These are phyloP conservation scores for Melanogrammus aeglefinus DNA, from an alignment of 2,797 vertebrate species.

Conservation along the genomic window DNA sequence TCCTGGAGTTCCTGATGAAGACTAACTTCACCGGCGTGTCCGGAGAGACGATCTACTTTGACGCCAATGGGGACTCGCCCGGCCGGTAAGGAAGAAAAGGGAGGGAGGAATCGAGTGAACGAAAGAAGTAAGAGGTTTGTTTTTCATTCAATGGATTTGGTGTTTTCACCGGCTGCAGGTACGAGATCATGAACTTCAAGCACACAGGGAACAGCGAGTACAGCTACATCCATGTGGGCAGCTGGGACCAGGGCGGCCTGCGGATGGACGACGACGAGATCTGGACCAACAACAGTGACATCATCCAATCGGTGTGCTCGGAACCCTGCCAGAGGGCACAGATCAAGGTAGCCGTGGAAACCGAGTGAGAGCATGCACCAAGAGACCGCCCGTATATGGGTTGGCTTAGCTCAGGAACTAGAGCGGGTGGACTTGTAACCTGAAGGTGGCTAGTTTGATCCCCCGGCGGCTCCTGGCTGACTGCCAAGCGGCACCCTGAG, in stretches of 20 bases:
- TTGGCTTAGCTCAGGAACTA: too few species aligned
- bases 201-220: conserved; percentile 85
- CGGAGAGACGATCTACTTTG: conserved; percentile 90
- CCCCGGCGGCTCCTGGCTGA: too few species aligned
- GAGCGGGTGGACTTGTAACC: too few species aligned
- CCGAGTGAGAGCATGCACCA: not conserved
- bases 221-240: conserved; percentile 95
- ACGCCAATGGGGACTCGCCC: conserved; percentile 95
- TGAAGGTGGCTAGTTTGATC: too few species aligned
- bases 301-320: conserved; percentile 94
- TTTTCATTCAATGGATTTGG: not conserved
- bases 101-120: not conserved
- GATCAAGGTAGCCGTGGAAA: conserved; percentile 83
- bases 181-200: conserved; percentile 99
- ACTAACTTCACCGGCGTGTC: conserved; percentile 95
- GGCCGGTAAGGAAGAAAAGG: conserved; percentile 78
- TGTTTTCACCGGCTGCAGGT: conserved; percentile 70
- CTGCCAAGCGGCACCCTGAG: too few species aligned
- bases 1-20: conserved; percentile 94
- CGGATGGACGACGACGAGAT: conserved; percentile 97
- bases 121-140: not conserved
- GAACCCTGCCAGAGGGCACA: conserved; percentile 95
- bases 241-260: conserved; percentile 95
- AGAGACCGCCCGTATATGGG: too few species aligned
- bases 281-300: conserved; percentile 85